Conservation (phyloP, 2,888 invertebrate genomes). For the Hecatera dysodea region DNA sequence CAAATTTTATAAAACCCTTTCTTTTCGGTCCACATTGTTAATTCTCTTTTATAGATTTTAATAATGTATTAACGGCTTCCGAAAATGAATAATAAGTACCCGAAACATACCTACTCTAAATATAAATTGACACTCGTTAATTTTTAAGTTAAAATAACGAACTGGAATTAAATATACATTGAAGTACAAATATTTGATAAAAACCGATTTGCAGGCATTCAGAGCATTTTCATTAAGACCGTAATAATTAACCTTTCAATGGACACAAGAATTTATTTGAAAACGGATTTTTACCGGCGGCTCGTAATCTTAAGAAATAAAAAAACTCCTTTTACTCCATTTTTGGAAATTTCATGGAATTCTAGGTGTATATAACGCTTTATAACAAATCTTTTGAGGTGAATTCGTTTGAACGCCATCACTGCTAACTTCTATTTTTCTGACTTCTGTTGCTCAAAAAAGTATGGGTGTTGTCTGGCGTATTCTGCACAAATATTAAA, state of each 20-base stretch:
- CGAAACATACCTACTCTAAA: conserved; percentile 11
- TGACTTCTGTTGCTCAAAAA: too few species aligned
- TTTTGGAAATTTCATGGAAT: neutral
- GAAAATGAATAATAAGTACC: conserved; percentile 1
- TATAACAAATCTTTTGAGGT: neutral
- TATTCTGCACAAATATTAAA: too few species aligned
- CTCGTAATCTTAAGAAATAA: neutral
- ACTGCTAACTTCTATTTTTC: too few species aligned
- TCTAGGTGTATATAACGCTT: neutral
- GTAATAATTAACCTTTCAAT: conserved; percentile 51
- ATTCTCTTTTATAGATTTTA: conserved; percentile 1
- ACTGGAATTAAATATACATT: conserved; percentile 34
- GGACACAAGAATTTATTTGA: conserved; percentile 47
- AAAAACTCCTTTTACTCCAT: conserved; percentile 1
- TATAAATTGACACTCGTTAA: conserved; percentile 42
- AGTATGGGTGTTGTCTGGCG: too few species aligned
- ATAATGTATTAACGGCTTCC: conserved; percentile 1
- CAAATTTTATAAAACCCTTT: neutral
- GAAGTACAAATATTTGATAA: conserved; percentile 37
- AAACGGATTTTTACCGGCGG: conserved; percentile 4
- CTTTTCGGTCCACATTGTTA: neutral
- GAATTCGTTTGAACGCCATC: neutral
- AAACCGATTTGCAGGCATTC: conserved; percentile 36
- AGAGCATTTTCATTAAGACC: conserved; percentile 49
- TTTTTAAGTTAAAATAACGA: conserved; percentile 49